Evolutionary conservation across 2,113 vertebrate genomes (phyloP).

Genomic region (Orientallactaga bullata): DNA sequence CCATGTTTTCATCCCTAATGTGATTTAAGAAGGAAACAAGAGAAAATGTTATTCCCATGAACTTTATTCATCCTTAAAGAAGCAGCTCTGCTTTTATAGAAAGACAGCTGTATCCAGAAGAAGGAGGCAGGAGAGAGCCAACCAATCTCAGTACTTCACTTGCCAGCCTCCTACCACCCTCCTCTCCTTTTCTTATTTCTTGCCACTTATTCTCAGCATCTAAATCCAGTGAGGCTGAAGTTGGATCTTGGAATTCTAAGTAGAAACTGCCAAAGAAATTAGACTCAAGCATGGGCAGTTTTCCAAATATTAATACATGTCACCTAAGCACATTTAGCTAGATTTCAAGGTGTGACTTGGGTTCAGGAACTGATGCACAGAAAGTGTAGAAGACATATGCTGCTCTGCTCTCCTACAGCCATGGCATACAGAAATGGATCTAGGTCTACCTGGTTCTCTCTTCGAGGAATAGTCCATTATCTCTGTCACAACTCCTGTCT

Average conservation of each 20-base stretch:
- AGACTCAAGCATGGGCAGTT: neutral
- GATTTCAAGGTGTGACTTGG: neutral
- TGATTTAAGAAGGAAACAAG: neutral
- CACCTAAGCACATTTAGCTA: neutral
- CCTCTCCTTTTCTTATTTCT: neutral
- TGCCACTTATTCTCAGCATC: neutral
- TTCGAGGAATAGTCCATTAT: neutral
- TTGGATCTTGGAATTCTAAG: neutral
- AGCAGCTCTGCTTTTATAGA: neutral
- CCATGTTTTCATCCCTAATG: neutral
- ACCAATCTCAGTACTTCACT: accelerated
- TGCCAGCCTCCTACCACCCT: accelerated
- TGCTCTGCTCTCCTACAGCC: neutral
- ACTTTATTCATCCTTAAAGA: neutral
- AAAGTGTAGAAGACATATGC: neutral
- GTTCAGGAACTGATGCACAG: neutral
- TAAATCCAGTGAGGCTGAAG: neutral
- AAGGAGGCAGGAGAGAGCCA: neutral
- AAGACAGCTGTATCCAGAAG: neutral
- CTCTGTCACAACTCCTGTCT: neutral
- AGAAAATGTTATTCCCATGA: neutral
- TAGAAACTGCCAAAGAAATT: neutral
- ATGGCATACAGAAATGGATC: neutral
- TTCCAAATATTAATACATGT: neutral
- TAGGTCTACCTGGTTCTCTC: conserved; percentile 1